Conservation (phyloP, 2,888 invertebrate genomes). For the Zonitis immaculata region DNA sequence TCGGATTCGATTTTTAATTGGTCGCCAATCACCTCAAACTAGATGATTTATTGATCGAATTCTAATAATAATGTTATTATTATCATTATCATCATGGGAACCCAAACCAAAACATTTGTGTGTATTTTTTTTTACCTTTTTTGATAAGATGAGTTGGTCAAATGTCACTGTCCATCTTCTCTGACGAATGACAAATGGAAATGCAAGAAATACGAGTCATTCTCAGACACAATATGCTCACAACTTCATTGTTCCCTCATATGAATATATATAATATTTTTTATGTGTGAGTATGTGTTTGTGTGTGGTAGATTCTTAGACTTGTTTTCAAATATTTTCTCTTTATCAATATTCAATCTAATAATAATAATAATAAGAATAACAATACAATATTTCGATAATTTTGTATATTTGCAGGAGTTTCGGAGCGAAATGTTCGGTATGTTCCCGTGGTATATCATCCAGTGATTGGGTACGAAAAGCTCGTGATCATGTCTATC, state of each 20-base stretch:
- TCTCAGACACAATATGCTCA: conserved; percentile 40
- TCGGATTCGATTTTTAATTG: neutral
- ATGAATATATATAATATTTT: no score
- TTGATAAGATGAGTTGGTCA: conserved; percentile 43
- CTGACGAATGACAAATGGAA: conserved; percentile 47
- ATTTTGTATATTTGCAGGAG: conserved; percentile 62
- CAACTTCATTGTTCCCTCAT: conserved; percentile 31
- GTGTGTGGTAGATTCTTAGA: conserved; percentile 35
- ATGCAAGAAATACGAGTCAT: conserved; percentile 44
- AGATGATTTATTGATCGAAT: neutral
- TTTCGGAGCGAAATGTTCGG: conserved; percentile 94
- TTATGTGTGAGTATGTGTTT: conserved; percentile 28
- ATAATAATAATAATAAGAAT: no score
- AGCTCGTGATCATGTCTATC: conserved; percentile 91
- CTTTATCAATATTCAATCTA: neutral
- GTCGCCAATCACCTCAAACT: neutral
- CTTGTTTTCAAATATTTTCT: conserved; percentile 16
- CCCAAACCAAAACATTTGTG: conserved; percentile 10
- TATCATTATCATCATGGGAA: conserved; percentile 16
- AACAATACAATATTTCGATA: no score
- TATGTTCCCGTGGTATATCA: conserved; percentile 88
- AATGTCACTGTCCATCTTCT: conserved; percentile 46
- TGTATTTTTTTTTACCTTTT: neutral
- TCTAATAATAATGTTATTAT: neutral
- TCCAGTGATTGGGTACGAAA: conserved; percentile 97